These are phyloP conservation scores for Tachystola acroxantha DNA, from an alignment of 2,888 invertebrate species.

Conservation along the genomic window DNA sequence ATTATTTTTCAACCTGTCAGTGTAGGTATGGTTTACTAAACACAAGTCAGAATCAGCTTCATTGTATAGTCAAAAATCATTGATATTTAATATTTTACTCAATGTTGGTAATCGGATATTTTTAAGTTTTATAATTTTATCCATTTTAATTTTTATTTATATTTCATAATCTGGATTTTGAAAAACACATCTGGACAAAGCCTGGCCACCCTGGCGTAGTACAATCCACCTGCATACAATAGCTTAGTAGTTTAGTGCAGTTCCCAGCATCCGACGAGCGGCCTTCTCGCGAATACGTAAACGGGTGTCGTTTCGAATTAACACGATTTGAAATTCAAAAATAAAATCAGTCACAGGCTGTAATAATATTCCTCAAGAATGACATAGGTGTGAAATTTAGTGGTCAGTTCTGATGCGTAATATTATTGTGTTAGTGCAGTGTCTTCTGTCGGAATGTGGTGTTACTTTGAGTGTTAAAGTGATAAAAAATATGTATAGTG, in stretches of 20 bases:
- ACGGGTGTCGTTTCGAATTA: slow-evolving; percentile 12
- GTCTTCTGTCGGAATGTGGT: neutral
- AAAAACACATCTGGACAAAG: too few relatives aligned
- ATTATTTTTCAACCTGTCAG: too few relatives aligned
- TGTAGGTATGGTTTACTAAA: too few relatives aligned
- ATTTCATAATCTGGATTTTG: too few relatives aligned
- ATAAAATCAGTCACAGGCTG: slow-evolving; percentile 20
- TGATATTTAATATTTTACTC: too few relatives aligned
- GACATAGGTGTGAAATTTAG: slow-evolving; percentile 4
- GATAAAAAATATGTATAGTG: too few relatives aligned
- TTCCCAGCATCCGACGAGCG: slow-evolving; percentile 70
- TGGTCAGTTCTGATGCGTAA: slow-evolving; percentile 6
- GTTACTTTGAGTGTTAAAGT: neutral
- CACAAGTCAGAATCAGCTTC: too few relatives aligned
- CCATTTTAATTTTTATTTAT: too few relatives aligned
- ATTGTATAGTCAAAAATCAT: too few relatives aligned
- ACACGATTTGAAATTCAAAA: slow-evolving; percentile 29
- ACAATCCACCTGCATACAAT: slow-evolving; percentile 78
- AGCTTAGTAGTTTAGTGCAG: slow-evolving; percentile 67
- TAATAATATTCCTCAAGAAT: slow-evolving; percentile 14
- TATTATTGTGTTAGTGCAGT: slow-evolving; percentile 7
- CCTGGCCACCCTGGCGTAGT: slow-evolving; percentile 17
- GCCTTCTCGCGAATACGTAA: slow-evolving; percentile 43
- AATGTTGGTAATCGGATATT: too few relatives aligned
- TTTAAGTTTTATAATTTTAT: too few relatives aligned